Evolutionary conservation across 2,888 invertebrate species (phyloP).

Genomic region (Polydrusus cervinus): DNA sequence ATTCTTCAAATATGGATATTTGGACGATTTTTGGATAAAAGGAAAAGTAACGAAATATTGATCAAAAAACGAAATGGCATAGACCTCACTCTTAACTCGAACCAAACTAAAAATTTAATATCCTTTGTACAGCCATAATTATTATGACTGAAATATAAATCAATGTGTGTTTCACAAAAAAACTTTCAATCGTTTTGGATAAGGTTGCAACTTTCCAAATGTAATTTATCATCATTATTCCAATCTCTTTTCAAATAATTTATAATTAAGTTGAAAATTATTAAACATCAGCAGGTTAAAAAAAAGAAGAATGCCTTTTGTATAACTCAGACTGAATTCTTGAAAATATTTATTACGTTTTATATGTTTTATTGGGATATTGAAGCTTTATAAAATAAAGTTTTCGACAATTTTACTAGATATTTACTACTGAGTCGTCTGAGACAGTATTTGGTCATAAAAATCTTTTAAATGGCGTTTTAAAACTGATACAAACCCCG

Average conservation of each 20-base stretch:
- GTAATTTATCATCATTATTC: not conserved
- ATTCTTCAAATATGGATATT: too few species aligned
- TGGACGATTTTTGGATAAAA: too few species aligned
- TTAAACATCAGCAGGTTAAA: not conserved
- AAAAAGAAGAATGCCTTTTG: conserved; percentile 21
- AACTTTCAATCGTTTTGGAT: too few species aligned
- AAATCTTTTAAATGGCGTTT: conserved; percentile 15
- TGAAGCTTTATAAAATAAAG: conserved; percentile 8
- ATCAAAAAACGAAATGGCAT: too few species aligned
- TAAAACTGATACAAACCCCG: not conserved
- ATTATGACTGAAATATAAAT: too few species aligned
- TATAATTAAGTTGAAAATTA: not conserved
- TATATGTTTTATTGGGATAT: not conserved
- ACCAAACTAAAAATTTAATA: too few species aligned
- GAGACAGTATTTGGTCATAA: conserved; percentile 21
- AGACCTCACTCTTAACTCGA: too few species aligned
- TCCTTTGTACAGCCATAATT: too few species aligned
- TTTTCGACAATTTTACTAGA: conserved; percentile 24
- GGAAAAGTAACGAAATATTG: too few species aligned
- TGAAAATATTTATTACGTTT: conserved; percentile 27
- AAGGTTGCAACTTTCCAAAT: too few species aligned
- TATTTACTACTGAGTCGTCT: conserved; percentile 37
- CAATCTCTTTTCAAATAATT: not conserved
- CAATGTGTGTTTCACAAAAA: too few species aligned
- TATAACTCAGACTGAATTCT: conserved; percentile 33